Evolutionary conservation across 2,797 vertebrate genomes (phyloP).

Genomic region (Lophius americanus): DNA sequence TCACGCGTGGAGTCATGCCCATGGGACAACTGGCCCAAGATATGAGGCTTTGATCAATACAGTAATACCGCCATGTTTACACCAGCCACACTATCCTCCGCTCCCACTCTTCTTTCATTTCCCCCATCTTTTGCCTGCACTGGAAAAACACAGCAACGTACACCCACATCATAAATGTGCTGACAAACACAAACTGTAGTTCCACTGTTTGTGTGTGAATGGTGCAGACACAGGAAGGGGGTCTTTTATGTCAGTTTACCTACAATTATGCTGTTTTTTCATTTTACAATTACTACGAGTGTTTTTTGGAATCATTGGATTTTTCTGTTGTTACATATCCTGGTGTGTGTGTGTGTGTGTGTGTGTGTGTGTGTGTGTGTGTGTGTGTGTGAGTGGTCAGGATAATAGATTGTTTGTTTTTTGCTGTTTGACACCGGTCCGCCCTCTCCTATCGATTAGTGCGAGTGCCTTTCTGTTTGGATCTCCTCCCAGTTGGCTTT

Average conservation of each 20-base stretch:
- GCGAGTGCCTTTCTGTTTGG: conserved; percentile 74
- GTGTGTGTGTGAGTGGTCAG: conserved; percentile 41
- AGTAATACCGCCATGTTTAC: conserved; percentile 67
- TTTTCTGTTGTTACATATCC: conserved; percentile 37
- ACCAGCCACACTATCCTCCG: conserved; percentile 26
- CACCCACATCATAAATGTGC: conserved; percentile 34
- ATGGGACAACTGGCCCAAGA: conserved; percentile 59
- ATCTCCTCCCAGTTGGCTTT: conserved; percentile 75
- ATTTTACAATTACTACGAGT: conserved; percentile 27
- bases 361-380: conserved; percentile 24
- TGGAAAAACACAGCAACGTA: conserved; percentile 2
- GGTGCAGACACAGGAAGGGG: conserved; percentile 28
- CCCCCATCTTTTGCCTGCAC: conserved; percentile 19
- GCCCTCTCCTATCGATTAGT: conserved; percentile 78
- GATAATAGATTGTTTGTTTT: conserved; percentile 78
- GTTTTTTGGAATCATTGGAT: conserved; percentile 17
- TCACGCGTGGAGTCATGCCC: conserved; percentile 42
- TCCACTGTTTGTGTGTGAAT: conserved; percentile 32
- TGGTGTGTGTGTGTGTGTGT: conserved; percentile 29
- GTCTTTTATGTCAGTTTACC: conserved; percentile 40
- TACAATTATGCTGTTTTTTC: conserved; percentile 42
- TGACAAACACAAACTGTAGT: conserved; percentile 8
- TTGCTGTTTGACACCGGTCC: conserved; percentile 74
- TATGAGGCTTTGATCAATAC: conserved; percentile 73
- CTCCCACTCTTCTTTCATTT: conserved; percentile 31